phyloP scores from a whole-genome alignment of 2,797 vertebrate species.

The Pangasius djambal region DNA sequence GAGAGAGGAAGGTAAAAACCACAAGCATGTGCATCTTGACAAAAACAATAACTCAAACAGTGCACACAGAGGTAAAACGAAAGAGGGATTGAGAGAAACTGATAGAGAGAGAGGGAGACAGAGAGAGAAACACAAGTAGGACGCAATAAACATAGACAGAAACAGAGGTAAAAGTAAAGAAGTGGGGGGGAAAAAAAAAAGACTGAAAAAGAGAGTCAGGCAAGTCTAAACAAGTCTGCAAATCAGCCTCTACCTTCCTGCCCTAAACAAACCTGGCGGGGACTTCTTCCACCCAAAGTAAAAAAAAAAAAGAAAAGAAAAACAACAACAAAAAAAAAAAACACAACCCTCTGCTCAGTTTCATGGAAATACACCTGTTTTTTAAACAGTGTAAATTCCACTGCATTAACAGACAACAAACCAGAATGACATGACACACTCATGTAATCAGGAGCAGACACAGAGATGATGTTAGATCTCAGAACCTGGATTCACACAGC shows the following conservation, averaged over 20 bases:
- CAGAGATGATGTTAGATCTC: constrained; percentile 22
- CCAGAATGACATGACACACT: constrained; percentile 26
- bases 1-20: background rate
- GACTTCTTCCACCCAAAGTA: background rate
- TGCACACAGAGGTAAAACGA: background rate
- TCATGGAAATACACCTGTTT: background rate
- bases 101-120: constrained; percentile 29
- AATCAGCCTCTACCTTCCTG: background rate
- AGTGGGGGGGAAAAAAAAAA: background rate
- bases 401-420: background rate
- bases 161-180: background rate
- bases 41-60: background rate
- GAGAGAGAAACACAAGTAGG: background rate
- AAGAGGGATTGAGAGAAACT: background rate
- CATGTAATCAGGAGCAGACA: constrained; percentile 6
- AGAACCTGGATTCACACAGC: constrained; percentile 20
- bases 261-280: constrained; percentile 9
- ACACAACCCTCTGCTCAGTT: background rate
- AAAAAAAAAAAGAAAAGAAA: background rate
- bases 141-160: background rate
- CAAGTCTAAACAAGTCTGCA: background rate
- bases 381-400: background rate
- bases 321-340: background rate
- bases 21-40: background rate
- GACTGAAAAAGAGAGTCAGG: background rate